These are phyloP conservation scores for Orientallactaga bullata DNA, from an alignment of 2,113 vertebrate species.

Conservation along the genomic window DNA sequence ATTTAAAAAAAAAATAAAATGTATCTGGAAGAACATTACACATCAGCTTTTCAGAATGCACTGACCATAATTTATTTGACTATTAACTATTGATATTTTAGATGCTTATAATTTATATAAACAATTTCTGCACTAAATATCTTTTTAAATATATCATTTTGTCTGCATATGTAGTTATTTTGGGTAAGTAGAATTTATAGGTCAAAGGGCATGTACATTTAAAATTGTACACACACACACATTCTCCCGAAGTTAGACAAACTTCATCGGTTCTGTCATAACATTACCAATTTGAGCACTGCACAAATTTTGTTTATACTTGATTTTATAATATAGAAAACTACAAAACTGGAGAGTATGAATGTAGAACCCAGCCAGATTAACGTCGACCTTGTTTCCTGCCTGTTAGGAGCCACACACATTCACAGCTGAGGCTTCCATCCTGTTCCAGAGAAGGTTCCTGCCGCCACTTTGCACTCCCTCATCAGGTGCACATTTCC, in stretches of 20 bases:
- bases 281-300: not conserved
- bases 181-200: constrained; percentile 25
- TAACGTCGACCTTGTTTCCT: not conserved
- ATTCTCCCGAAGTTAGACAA: not conserved
- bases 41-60: not conserved
- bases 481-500: not conserved
- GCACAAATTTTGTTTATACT: not conserved
- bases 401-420: not conserved
- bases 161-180: not conserved
- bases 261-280: not conserved
- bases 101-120: not conserved
- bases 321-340: constrained; percentile 6
- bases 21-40: not conserved
- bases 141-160: constrained; percentile 1
- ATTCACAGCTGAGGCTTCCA: not conserved
- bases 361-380: not conserved
- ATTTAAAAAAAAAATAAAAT: not conserved
- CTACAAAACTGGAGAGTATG: not conserved
- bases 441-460: not conserved
- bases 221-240: not conserved
- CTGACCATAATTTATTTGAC: not conserved
- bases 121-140: not conserved
- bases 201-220: not conserved
- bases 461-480: not conserved
- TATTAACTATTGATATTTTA: not conserved